A percentile compares a stretch with the other conserved stretches of the same genome.
Conservation (phyloP, 2,888 invertebrate species). For the Vesta saturnalis region DNA sequence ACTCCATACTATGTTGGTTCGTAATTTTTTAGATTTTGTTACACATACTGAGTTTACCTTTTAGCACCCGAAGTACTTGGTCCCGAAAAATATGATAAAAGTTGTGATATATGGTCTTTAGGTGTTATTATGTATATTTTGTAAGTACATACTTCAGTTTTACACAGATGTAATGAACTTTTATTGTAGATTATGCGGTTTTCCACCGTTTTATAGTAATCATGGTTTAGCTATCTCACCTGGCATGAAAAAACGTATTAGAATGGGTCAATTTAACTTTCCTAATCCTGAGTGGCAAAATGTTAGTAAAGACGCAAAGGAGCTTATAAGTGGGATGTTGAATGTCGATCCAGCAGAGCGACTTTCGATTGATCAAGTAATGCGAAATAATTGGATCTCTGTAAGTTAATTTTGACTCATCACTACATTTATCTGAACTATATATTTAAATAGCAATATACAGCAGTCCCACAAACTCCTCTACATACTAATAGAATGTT, state of each 20-base stretch:
- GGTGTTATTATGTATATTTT: slow-evolving; percentile 99
- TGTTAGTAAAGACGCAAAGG: slow-evolving; percentile 94
- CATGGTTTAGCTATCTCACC: slow-evolving; percentile 98
- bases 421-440: slow-evolving; percentile 1
- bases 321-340: slow-evolving; percentile 93
- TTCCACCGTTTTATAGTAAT: slow-evolving; percentile 98
- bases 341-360: slow-evolving; percentile 93
- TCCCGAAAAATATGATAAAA: slow-evolving; percentile 97
- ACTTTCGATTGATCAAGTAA: slow-evolving; percentile 90
- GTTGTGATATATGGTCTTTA: slow-evolving; percentile 99
- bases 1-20: slow-evolving; percentile 98
- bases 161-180: too few relatives aligned
- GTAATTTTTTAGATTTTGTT: slow-evolving; percentile 48
- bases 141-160: too few relatives aligned
- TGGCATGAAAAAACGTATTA: slow-evolving; percentile 97
- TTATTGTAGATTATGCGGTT: slow-evolving; percentile 82
- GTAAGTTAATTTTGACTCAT: slow-evolving; percentile 66
- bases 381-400: slow-evolving; percentile 87
- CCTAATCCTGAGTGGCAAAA: slow-evolving; percentile 96
- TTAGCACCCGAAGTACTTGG: slow-evolving; percentile 81
- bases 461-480: slow-evolving; percentile 94
- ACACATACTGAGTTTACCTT: background rate
- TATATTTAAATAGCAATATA: slow-evolving; percentile 65
- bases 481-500: slow-evolving; percentile 90
- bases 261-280: slow-evolving; percentile 97